Evolutionary conservation across 2,888 invertebrate species (phyloP).

Genomic region (Lasiommata megera): DNA sequence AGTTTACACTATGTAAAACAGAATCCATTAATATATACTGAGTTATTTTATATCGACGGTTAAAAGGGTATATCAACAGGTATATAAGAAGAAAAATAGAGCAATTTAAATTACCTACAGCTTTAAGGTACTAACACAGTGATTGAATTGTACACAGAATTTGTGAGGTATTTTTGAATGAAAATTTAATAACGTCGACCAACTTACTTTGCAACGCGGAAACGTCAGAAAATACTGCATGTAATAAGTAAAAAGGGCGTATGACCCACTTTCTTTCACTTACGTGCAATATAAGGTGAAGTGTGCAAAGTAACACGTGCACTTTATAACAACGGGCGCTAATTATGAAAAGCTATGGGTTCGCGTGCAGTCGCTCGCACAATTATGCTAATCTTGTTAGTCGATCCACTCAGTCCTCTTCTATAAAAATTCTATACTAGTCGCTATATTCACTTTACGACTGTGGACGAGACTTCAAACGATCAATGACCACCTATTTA

Average conservation of each 20-base stretch:
- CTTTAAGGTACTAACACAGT: no score
- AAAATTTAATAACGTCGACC: neutral
- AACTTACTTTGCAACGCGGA: neutral
- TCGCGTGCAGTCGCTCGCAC: constrained; percentile 62
- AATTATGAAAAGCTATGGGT: constrained; percentile 71
- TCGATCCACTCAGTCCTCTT: constrained; percentile 65
- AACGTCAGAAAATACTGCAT: constrained; percentile 8
- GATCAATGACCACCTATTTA: no score
- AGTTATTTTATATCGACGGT: no score
- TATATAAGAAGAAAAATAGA: no score
- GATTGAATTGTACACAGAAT: no score
- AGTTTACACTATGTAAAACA: no score
- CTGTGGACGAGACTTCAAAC: no score
- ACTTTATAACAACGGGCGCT: constrained; percentile 53
- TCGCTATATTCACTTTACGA: no score
- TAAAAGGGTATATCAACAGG: no score
- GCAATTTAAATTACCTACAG: no score
- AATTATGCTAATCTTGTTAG: constrained; percentile 79
- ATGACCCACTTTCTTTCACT: constrained; percentile 22
- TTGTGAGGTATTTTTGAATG: neutral
- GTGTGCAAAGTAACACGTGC: constrained; percentile 35
- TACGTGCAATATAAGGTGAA: constrained; percentile 24
- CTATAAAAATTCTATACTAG: neutral
- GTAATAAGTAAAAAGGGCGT: constrained; percentile 15
- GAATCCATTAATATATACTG: no score